Conservation (phyloP, 2,113 vertebrate species). For the Anarhynchus alexandrinus region DNA sequence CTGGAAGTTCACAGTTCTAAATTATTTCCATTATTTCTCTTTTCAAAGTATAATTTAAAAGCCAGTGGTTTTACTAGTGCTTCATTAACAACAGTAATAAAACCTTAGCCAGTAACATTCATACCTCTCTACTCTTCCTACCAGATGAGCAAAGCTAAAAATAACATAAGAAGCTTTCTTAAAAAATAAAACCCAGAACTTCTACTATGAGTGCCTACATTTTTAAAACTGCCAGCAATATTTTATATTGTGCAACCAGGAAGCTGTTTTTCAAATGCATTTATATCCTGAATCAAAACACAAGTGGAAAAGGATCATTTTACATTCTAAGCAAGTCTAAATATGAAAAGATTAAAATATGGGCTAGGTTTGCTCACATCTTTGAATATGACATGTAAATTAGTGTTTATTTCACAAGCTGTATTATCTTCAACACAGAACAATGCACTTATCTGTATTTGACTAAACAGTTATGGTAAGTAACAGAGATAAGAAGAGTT, state of each 20-base stretch:
- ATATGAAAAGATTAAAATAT: slow-evolving; percentile 23
- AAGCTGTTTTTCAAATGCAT: slow-evolving; percentile 22
- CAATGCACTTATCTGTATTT: slow-evolving; percentile 1
- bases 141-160: not conserved
- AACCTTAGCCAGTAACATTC: not conserved
- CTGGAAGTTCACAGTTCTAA: not conserved
- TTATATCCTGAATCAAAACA: slow-evolving; percentile 1
- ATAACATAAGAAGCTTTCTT: not conserved
- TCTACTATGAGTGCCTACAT: not conserved
- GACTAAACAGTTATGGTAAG: not conserved
- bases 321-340: not conserved
- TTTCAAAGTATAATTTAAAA: not conserved
- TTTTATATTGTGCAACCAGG: not conserved
- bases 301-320: not conserved
- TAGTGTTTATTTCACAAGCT: slow-evolving; percentile 25
- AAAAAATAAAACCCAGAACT: not conserved
- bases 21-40: not conserved
- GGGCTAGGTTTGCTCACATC: not conserved
- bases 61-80: not conserved
- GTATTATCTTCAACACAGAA: not conserved
- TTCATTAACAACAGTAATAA: not conserved
- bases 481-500: slow-evolving; percentile 35
- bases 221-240: not conserved
- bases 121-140: not conserved
- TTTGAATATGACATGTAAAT: slow-evolving; percentile 10